Conservation (phyloP, 2,113 vertebrate genomes). For the Chitala chitala region DNA sequence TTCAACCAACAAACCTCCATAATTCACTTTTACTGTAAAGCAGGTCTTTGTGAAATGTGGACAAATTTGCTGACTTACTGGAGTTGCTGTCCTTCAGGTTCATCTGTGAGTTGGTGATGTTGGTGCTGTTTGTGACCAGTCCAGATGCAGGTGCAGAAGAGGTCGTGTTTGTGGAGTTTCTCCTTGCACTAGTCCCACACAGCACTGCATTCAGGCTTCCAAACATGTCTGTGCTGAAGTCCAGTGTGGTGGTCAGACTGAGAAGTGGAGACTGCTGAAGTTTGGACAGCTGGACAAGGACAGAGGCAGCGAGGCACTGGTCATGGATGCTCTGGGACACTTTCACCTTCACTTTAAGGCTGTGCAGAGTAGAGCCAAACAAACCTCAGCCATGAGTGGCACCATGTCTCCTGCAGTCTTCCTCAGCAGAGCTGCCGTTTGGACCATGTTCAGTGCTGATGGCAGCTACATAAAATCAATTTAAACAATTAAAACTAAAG, state of each 20-base stretch:
- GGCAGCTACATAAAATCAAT: conserved; percentile 33
- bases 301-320: neutral
- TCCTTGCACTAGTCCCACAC: conserved; percentile 41
- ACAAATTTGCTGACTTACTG: conserved; percentile 38
- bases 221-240: conserved; percentile 48
- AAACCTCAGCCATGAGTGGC: conserved; percentile 49
- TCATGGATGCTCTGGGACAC: neutral
- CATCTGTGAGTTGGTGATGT: neutral
- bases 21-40: too few relatives aligned
- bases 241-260: conserved; percentile 34
- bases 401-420: conserved; percentile 33
- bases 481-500: neutral
- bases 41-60: too few relatives aligned
- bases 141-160: conserved; percentile 8
- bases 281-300: conserved; percentile 37
- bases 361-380: conserved; percentile 19
- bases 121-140: neutral
- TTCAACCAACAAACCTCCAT: too few relatives aligned
- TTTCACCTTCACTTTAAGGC: neutral
- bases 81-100: conserved; percentile 35
- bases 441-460: conserved; percentile 21
- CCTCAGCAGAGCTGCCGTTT: conserved; percentile 25
- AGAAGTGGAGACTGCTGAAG: conserved; percentile 40
- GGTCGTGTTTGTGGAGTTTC: conserved; percentile 38
- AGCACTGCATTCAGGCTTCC: conserved; percentile 51